phyloP scores from a whole-genome alignment of 2,797 vertebrate species.

The Sebastes nivosus region DNA sequence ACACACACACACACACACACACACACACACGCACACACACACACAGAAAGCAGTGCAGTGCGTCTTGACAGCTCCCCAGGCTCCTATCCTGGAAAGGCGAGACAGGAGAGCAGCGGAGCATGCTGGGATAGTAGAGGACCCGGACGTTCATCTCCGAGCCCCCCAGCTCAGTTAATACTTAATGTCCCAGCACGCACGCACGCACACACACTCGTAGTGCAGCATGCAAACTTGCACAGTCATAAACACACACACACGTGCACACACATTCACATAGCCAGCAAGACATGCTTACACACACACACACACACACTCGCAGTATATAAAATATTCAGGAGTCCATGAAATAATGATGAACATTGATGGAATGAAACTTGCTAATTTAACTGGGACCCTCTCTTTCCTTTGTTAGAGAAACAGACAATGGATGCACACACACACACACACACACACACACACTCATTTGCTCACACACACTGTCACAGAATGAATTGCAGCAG shows the following conservation, averaged over 20 bases:
- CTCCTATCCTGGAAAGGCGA: slow-evolving; percentile 80
- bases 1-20: neutral
- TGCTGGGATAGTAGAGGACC: slow-evolving; percentile 76
- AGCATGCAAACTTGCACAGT: slow-evolving; percentile 15
- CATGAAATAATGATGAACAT: slow-evolving; percentile 86
- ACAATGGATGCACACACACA: slow-evolving; percentile 13
- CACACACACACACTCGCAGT: slow-evolving; percentile 29
- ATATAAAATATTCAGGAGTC: slow-evolving; percentile 80
- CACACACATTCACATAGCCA: slow-evolving; percentile 22
- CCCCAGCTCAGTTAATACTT: slow-evolving; percentile 79
- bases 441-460: neutral
- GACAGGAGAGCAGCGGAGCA: slow-evolving; percentile 74
- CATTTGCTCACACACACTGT: neutral
- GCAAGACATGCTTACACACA: neutral
- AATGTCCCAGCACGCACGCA: slow-evolving; percentile 54
- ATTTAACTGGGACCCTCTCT: slow-evolving; percentile 76
- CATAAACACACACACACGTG: slow-evolving; percentile 35
- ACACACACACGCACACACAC: slow-evolving; percentile 3
- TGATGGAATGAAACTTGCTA: slow-evolving; percentile 86
- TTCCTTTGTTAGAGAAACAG: slow-evolving; percentile 61
- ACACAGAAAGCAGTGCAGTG: slow-evolving; percentile 42
- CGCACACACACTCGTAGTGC: slow-evolving; percentile 5
- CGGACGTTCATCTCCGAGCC: slow-evolving; percentile 71
- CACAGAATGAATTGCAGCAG: slow-evolving; percentile 30
- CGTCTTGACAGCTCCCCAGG: slow-evolving; percentile 79